Evolutionary conservation across 2,113 vertebrate genomes (phyloP), one percentile per base, ranked within the genome.

Genomic region (Telmatochromis brachygnathus): DNA sequence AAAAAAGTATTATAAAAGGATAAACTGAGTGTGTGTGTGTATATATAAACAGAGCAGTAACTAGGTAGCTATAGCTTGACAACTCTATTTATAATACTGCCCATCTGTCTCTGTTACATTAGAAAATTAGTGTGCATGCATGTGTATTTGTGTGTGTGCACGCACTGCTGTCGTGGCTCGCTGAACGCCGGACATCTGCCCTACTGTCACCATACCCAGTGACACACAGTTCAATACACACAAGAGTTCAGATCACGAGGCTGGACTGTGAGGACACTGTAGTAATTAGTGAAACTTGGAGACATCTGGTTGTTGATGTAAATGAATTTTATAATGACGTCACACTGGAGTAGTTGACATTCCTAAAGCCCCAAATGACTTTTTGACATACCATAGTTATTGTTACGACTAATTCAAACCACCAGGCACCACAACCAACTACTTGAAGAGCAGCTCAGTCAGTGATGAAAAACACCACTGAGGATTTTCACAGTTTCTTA

Each of bases 41-140:
- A 4, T 26, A 1, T 73, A 2, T 75, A 47, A 47, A 75, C 68
- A 75, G 70, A 75, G 70, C 70, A 28, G 42, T 75, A 75, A 75
- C 70, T 75, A 37, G 80, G 83, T 83, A 88, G 84, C 87, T 84
- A 65, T 82, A 68, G 84, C 65, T 28, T 84, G 84, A 88, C 11
- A 15, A 9, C 77, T 88, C 60, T 79, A 91, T 91, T 88, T 88
- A 82, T 88, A 84, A 91, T 23, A 58, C 81, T 54, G n/a, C 77
- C 87, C 90, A 91, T 91, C 84, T 91, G 84, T 84, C 84, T 84
- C 35, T 53, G 55, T 79, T 87, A 84, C 65, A 88, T 88, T 87
- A 81, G 65, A 79, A 75, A 88, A 86, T 90, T 51, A 42, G 80
- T 75, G 83, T 80, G 86, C 39, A 3, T 62, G 89, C 19, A 7